Evolutionary conservation across 2,113 vertebrate genomes (phyloP).

Genomic region (Gorilla gorilla): DNA sequence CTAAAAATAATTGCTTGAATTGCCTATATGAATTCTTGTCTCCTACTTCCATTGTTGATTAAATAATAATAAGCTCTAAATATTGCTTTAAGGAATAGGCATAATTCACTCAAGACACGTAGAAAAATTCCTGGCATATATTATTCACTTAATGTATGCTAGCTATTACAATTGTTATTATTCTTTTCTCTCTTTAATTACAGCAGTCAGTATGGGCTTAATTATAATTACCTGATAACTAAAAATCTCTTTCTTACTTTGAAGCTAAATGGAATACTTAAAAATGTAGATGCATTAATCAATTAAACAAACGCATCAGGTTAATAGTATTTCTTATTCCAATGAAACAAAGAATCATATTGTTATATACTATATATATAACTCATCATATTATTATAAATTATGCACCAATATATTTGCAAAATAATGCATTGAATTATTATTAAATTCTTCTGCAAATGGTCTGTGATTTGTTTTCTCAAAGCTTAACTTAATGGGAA

Average conservation of each 20-base stretch:
- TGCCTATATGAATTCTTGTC: neutral
- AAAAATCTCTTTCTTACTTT: conserved; percentile 39
- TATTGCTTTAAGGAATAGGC: neutral
- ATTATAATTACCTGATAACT: conserved; percentile 50
- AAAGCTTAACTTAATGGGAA: conserved; percentile 36
- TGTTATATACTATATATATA: conserved; percentile 4
- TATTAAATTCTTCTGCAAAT: conserved; percentile 48
- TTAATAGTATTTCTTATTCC: conserved; percentile 39
- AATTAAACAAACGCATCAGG: conserved; percentile 27
- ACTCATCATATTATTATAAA: conserved; percentile 51
- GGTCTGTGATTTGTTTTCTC: neutral
- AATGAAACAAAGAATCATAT: conserved; percentile 14
- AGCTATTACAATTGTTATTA: neutral
- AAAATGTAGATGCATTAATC: conserved; percentile 43
- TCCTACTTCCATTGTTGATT: neutral
- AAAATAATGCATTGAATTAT: conserved; percentile 50
- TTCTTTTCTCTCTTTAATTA: conserved; percentile 48
- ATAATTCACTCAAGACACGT: neutral
- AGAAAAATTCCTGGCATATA: neutral
- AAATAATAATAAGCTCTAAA: conserved; percentile 4
- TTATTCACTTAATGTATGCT: conserved; percentile 8
- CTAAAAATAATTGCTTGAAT: neutral
- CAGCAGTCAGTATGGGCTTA: conserved; percentile 45
- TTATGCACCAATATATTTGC: conserved; percentile 32
- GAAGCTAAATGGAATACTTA: conserved; percentile 39